Conservation (phyloP, 1,140 invertebrate species). For the Caenorhabditis latens region DNA sequence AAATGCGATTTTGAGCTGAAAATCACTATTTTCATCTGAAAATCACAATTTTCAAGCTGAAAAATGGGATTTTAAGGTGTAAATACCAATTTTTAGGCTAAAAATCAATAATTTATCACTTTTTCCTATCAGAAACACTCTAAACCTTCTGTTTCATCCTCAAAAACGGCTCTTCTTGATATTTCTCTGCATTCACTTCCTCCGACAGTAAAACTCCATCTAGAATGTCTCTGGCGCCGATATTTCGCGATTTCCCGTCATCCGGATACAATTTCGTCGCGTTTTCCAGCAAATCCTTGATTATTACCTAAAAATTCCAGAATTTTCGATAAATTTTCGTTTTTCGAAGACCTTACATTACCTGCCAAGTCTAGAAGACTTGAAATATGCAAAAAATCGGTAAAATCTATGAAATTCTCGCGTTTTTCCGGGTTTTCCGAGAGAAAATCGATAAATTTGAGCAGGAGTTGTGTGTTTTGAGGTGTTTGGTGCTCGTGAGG, state of each 20-base stretch:
- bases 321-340: too few species aligned
- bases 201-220: conserved; percentile 19
- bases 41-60: too few species aligned
- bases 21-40: too few species aligned
- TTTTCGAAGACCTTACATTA: neutral
- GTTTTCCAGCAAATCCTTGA: conserved; percentile 14
- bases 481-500: neutral
- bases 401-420: neutral
- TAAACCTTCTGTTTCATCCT: conserved; percentile 5
- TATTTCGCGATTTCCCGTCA: neutral
- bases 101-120: neutral
- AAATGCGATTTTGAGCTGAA: too few species aligned
- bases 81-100: too few species aligned
- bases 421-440: neutral
- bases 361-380: neutral
- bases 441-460: conserved; percentile 28
- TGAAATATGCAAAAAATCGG: neutral
- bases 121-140: neutral
- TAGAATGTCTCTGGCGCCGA: neutral
- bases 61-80: too few species aligned
- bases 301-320: neutral
- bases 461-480: neutral
- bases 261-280: conserved; percentile 2
- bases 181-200: neutral
- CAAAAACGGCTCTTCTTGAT: conserved; percentile 29